Evolutionary conservation across 2,888 invertebrate genomes (phyloP).

Genomic region (Leucozona laternaria): DNA sequence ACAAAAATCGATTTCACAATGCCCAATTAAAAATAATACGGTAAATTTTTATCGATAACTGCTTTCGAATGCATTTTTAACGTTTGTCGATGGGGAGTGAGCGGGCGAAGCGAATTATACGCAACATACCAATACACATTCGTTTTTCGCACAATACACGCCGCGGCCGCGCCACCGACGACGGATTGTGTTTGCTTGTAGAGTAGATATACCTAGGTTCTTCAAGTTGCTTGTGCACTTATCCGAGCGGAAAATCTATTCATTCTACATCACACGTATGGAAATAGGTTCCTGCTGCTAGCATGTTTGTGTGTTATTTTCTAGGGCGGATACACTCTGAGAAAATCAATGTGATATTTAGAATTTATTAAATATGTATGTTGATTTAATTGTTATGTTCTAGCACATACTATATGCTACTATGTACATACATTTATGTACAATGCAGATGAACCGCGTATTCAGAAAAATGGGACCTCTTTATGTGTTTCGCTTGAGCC

Average conservation of each 20-base stretch:
- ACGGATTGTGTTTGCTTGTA: neutral
- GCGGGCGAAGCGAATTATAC: neutral
- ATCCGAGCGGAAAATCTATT: constrained; percentile 57
- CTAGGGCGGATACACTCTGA: neutral
- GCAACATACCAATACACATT: constrained; percentile 6
- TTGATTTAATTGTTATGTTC: too few species aligned
- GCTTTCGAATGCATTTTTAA: constrained; percentile 68
- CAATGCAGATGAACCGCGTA: too few species aligned
- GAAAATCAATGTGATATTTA: neutral
- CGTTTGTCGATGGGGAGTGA: neutral
- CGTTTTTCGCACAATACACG: constrained; percentile 2
- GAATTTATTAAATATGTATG: neutral
- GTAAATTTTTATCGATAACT: constrained; percentile 70
- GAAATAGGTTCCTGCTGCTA: neutral
- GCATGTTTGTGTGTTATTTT: neutral
- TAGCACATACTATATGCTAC: too few species aligned
- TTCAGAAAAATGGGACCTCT: too few species aligned
- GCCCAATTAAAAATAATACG: constrained; percentile 75
- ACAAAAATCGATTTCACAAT: constrained; percentile 71
- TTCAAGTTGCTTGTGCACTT: constrained; percentile 18
- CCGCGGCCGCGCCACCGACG: neutral
- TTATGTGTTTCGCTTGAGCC: too few species aligned
- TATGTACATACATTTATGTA: too few species aligned
- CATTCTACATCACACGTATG: neutral
- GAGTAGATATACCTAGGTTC: neutral